Evolutionary conservation across 2,888 invertebrate genomes (phyloP), one percentile per base, ranked within the genome.

Genomic region (Eudasyphora cyanicolor): DNA sequence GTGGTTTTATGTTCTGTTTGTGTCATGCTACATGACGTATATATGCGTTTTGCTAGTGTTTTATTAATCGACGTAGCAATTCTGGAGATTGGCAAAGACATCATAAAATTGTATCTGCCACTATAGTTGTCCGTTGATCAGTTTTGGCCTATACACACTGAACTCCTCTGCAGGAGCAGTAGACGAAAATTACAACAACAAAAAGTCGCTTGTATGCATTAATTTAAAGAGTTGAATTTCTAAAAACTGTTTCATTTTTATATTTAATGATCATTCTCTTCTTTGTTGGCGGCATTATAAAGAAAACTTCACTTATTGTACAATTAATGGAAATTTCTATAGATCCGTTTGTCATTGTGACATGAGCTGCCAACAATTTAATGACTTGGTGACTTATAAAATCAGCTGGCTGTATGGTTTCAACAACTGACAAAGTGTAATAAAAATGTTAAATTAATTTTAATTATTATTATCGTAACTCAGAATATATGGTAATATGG

Each of bases 381-480:
- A 10, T 10, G 10, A 38, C 38, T 38, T 4, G 12, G 38, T 2
- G 38, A 38, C 38, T 10, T 2, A 38, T 2, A 10, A 57, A 14
- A 57, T 27, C 19, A 8, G 27, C 17, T 60, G 32, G n/a, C 57
- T n/a, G n/a, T n/a, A 57, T 27, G 57, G 24, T 57, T 57, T 14
- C 27, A 27, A 57, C 4, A 14, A 57, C 29, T 29, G 8, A 45
- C 45, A 10, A 12, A 10, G 51, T 19, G 60, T 7, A 29, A n/a
- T 60, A 60, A 60, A 29, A 60, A 29, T 35, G 7, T 64, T 64
- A 17, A n/a, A 64, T 38, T 64, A 35, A 12, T 35, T 35, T 64
- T 64, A 64, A 64, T 64, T 35, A 24, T 24, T 38, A 67, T 67
- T 67, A n/a, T n/a, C n/a, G n/a, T n/a, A 42, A 67, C 42, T 35